Evolutionary conservation across 2,797 vertebrate genomes (phyloP).

Genomic region (Tenualosa ilisha): DNA sequence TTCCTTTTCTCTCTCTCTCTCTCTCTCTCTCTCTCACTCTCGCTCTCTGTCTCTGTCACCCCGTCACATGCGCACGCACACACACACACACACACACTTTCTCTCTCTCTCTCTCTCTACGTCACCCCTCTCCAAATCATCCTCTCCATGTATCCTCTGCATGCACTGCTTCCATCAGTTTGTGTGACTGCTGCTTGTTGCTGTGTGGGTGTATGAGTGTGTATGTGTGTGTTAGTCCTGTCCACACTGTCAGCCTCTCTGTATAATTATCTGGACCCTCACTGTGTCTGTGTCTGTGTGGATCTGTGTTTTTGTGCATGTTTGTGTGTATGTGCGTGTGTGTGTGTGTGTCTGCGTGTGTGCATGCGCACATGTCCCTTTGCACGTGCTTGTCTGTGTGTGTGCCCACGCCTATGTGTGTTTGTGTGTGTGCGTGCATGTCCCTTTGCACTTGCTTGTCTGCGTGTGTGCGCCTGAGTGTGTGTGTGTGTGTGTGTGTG

Average conservation of each 20-base stretch:
- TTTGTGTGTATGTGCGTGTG: slow-evolving; percentile 45
- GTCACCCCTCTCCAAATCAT: too few relatives aligned
- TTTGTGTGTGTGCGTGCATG: slow-evolving; percentile 13
- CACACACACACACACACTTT: too few relatives aligned
- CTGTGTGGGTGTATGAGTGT: not conserved
- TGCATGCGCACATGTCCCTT: not conserved
- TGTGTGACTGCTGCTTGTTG: not conserved
- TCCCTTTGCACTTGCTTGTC: not conserved
- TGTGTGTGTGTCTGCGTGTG: slow-evolving; percentile 35
- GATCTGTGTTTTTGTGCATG: slow-evolving; percentile 49
- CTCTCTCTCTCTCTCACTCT: not conserved
- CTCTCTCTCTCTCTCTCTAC: too few relatives aligned
- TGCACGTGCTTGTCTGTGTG: slow-evolving; percentile 11
- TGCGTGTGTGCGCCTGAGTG: slow-evolving; percentile 36
- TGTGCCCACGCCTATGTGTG: not conserved
- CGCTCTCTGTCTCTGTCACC: too few relatives aligned
- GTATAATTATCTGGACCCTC: not conserved
- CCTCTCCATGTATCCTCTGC: not conserved
- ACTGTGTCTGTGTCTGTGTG: not conserved
- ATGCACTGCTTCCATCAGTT: not conserved
- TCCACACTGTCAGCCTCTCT: not conserved
- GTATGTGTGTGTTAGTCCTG: not conserved
- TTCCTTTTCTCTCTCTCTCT: not conserved
- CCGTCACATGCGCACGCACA: too few relatives aligned
- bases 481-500: slow-evolving; percentile 4